These are phyloP conservation scores for Vollenhovia emeryi DNA, from an alignment of 1,140 invertebrate genomes.

Conservation along the genomic window DNA sequence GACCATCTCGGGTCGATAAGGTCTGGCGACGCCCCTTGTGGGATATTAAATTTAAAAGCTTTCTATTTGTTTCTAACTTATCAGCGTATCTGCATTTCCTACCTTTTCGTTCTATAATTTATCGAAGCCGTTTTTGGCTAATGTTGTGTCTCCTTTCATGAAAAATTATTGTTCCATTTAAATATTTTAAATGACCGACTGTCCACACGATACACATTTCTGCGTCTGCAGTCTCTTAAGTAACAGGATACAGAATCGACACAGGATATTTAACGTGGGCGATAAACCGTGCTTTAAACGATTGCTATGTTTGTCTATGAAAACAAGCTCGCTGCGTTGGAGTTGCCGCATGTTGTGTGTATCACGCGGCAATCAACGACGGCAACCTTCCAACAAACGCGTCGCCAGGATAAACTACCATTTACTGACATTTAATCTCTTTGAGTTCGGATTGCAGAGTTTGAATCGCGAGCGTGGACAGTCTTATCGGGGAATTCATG, in stretches of 20 bases:
- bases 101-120: background rate
- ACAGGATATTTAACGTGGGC: background rate
- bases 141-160: background rate
- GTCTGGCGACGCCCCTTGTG: background rate
- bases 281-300: background rate
- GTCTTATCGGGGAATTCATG: slow-evolving; percentile 38
- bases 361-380: background rate
- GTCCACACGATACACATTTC: background rate
- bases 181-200: background rate
- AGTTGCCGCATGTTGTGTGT: background rate
- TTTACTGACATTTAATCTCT: slow-evolving; percentile 56
- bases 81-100: background rate
- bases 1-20: background rate
- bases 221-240: background rate
- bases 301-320: background rate
- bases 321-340: background rate
- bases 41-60: background rate
- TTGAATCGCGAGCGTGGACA: slow-evolving; percentile 6
- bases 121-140: background rate
- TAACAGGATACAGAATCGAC: too few relatives aligned
- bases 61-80: background rate
- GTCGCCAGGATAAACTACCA: slow-evolving; percentile 8
- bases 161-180: background rate
- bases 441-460: slow-evolving; percentile 29
- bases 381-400: slow-evolving; percentile 11